Conservation (phyloP, 2,797 vertebrate species). For the Anniella stebbinsi region DNA sequence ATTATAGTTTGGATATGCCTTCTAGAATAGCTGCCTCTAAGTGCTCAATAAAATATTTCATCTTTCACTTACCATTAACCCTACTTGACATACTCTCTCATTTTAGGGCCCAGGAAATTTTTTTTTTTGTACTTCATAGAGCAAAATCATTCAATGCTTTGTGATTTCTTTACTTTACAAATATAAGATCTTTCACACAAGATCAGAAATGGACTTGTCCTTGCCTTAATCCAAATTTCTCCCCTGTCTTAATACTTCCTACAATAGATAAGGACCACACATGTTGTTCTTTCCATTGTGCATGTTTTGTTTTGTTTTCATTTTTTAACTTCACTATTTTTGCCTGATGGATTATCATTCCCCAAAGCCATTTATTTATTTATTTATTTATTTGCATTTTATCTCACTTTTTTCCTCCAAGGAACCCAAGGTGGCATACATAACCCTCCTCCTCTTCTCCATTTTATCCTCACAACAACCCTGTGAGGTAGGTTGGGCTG, state of each 20-base stretch:
- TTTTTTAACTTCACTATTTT: background rate
- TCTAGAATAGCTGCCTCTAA: conserved; percentile 39
- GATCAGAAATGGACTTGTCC: background rate
- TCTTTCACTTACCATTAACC: conserved; percentile 27
- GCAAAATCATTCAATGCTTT: background rate
- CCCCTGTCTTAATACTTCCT: background rate
- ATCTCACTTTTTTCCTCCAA: no score
- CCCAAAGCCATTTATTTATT: no score
- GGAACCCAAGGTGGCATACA: no score
- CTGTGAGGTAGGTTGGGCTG: no score
- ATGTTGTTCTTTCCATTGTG: background rate
- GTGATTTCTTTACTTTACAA: background rate
- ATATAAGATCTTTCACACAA: background rate
- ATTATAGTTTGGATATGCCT: conserved; percentile 9
- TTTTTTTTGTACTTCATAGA: rapidly evolving
- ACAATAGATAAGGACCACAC: background rate
- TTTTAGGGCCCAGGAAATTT: conserved; percentile 5
- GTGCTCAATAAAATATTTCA: conserved; percentile 42
- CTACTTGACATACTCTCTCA: conserved; percentile 18
- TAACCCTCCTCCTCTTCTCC: no score
- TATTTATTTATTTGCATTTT: no score
- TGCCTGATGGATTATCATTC: background rate
- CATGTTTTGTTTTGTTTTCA: no score
- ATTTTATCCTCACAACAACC: no score
- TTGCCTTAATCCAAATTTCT: background rate